These are phyloP conservation scores for Tetragonula clypearis DNA, from an alignment of 1,140 invertebrate genomes.

Conservation along the genomic window DNA sequence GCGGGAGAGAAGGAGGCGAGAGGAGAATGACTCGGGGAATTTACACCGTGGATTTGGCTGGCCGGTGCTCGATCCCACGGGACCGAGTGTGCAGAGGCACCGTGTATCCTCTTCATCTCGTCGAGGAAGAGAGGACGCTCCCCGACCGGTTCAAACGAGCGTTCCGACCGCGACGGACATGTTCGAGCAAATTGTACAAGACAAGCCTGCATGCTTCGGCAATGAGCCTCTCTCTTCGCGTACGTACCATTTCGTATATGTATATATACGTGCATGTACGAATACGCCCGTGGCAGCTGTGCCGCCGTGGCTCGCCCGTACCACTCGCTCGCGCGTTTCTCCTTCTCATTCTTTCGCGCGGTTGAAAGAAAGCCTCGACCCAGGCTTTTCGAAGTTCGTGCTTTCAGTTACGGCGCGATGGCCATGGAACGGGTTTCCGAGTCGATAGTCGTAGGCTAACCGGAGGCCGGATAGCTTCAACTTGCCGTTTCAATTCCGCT, in stretches of 20 bases:
- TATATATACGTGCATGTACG: conserved; percentile 9
- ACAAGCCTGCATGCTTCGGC: conserved; percentile 73
- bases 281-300: neutral
- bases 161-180: conserved; percentile 72
- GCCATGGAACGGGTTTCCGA: conserved; percentile 8
- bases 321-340: neutral
- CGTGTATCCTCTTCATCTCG: conserved; percentile 68
- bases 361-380: neutral
- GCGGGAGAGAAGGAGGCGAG: conserved; percentile 8
- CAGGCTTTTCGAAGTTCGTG: conserved; percentile 5
- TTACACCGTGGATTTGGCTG: conserved; percentile 69
- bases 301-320: neutral
- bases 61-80: conserved; percentile 67
- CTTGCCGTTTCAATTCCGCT: neutral
- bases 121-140: conserved; percentile 62
- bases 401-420: neutral
- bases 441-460: neutral
- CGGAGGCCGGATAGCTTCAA: neutral
- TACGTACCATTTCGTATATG: conserved; percentile 38
- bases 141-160: conserved; percentile 70
- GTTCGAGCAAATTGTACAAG: conserved; percentile 77
- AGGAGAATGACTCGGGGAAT: conserved; percentile 68
- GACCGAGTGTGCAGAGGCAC: conserved; percentile 49
- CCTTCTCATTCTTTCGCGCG: neutral
- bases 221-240: conserved; percentile 63